Conservation (phyloP, 2,888 invertebrate species). For the Amblyjoppa proteus region DNA sequence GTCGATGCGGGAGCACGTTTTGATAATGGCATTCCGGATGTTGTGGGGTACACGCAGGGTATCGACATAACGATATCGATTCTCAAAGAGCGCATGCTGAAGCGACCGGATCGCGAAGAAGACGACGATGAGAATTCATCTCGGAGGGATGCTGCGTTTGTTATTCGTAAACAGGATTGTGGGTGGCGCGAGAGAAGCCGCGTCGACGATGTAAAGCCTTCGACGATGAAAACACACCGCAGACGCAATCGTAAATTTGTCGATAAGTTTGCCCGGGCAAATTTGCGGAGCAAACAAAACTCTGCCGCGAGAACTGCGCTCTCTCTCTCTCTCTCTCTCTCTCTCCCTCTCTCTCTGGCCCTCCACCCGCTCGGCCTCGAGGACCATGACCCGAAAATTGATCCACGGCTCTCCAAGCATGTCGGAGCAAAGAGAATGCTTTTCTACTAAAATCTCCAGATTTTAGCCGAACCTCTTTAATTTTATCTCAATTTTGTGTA, state of each 20-base stretch:
- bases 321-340: background rate
- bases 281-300: slow-evolving; percentile 76
- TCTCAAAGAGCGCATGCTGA: slow-evolving; percentile 8
- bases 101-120: slow-evolving; percentile 34
- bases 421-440: background rate
- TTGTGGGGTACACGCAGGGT: background rate
- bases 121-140: slow-evolving; percentile 40
- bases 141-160: slow-evolving; percentile 41
- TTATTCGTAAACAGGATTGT: slow-evolving; percentile 68
- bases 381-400: slow-evolving; percentile 31
- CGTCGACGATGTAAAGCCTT: slow-evolving; percentile 34
- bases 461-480: background rate
- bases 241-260: slow-evolving; percentile 75
- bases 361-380: background rate
- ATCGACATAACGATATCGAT: slow-evolving; percentile 14
- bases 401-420: background rate
- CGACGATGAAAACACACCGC: slow-evolving; percentile 60
- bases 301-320: slow-evolving; percentile 15
- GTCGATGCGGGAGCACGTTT: slow-evolving; percentile 51
- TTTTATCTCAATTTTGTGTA: background rate
- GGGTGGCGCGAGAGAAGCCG: slow-evolving; percentile 43
- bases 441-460: background rate
- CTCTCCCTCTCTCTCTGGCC: background rate
- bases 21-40: slow-evolving; percentile 42
- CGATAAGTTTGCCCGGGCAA: slow-evolving; percentile 75